Evolutionary conservation across 2,888 invertebrate genomes (phyloP), one percentile per base, ranked within the genome.

Genomic region (Trichogramma dendrolimi): DNA sequence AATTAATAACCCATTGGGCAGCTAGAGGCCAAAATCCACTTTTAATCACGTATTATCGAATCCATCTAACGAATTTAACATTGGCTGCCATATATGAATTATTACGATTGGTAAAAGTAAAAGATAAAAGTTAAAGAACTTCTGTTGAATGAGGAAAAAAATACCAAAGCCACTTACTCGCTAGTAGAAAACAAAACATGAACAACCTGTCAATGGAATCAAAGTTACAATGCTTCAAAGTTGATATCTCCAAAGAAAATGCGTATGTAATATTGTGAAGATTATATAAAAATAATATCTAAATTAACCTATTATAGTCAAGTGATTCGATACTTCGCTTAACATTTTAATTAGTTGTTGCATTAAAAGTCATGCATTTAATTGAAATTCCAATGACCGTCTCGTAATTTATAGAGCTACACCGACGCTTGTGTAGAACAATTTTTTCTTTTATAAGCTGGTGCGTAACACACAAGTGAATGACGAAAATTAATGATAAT

Each of bases 391-490:
- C 67, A 66, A 65, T 65, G 60, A 62, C 47, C 60, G 67, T 66
- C 65, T 65, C 61, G 58, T 65, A 68, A 65, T 66, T 59, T 69
- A 67, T 69, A 68, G 68, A 64, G 46, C 62, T 65, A 65, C 65
- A 65, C 58, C 58, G 27, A 67, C 66, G 65, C 57, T 63, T 70
- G 68, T 64, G 65, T 67, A 67, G 68, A 70, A 70, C 70, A 68
- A 67, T 73, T 71, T 68, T 69, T 44, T 44, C 40, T 50, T 56
- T 59, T 42, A 71, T 70, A 67, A 70, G 68, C 60, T 64, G 69
- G 68, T 72, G 69, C 71, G 71, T 74, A 71, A 69, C 68, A 69
- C 27, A 27, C 69, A 72, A 71, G 70, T 62, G 27, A 70, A 71
- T 67, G 69, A 64, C 42, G 64, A 70, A 70, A 68, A 68, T 58